Evolutionary conservation across 2,888 invertebrate species (phyloP), one percentile per base, ranked within the genome.

Genomic region (Teleiodes luculella): DNA sequence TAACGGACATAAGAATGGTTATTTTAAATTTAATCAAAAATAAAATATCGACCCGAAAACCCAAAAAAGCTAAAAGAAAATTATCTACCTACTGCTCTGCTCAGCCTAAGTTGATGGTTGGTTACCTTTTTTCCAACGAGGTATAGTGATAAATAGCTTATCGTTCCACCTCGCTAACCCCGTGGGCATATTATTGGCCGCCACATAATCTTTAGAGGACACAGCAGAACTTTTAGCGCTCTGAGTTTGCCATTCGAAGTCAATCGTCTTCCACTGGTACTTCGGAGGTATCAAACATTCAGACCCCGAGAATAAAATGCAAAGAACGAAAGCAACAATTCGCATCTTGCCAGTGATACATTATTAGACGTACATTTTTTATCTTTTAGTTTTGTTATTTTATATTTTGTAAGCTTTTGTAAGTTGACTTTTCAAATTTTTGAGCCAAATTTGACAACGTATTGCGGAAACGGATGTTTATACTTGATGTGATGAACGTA

Each of bases 151-250:
- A 68, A 92, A 94, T 54, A 92, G 74, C 87, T 92, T 94, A 72
- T 93, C 76, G 62, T 90, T 91, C 93, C 94, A 94, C 59, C 91
- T 88, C 56, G 93, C 94, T 58, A 95, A 64, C 11, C 94, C 94
- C 31, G 94, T 80, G 0, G 94, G 94, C 70, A 94, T 83, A 74
- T 93, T 94, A 73, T 94, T 92, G 56, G 87, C 87, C 0, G 91
- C 90, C 10, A 93, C 82, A 67, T 92, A 95, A 7, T 87, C 83
- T 30, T 91, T 91, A 10, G 79, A 80, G 7, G 78, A 71, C 13
- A 93, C 68, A 5, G 93, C 93, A 3, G 78, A 77, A 37, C 90
- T 80, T 64, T 90, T 89, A 4, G 80, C 79, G 50, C 86, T 78
- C 52, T 74, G 86, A 11, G 11, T 30, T 35, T 92, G 91, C 93